Percentiles rank a stretch among this genome's conserved stretches.
Evolutionary conservation across 2,888 invertebrate species (phyloP).

Genomic region (Idaea biselata): DNA sequence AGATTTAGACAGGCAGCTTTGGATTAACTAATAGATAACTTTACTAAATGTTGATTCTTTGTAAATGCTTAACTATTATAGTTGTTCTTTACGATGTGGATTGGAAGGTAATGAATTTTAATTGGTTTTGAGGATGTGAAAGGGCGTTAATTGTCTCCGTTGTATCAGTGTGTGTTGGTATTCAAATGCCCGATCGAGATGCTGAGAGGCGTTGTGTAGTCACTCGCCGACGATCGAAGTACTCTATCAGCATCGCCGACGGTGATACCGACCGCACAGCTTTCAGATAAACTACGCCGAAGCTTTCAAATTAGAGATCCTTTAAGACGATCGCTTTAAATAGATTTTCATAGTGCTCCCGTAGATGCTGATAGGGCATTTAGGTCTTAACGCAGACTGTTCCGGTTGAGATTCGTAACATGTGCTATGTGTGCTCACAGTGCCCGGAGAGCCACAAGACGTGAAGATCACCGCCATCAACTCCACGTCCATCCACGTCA

Average conservation of each 20-base stretch:
- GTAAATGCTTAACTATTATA: conserved; percentile 77
- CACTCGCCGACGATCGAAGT: conserved; percentile 64
- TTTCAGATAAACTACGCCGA: conserved; percentile 38
- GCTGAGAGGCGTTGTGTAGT: conserved; percentile 67
- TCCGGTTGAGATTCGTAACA: conserved; percentile 50
- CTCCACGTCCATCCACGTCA: conserved; percentile 96
- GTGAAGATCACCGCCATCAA: conserved; percentile 94
- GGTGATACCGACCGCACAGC: conserved; percentile 71
- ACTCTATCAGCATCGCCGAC: conserved; percentile 76
- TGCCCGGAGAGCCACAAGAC: conserved; percentile 98
- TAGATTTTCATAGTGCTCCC: conserved; percentile 70
- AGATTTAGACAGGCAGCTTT: conserved; percentile 71
- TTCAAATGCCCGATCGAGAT: conserved; percentile 85
- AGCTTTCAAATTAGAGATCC: conserved; percentile 56
- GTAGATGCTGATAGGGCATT: conserved; percentile 81
- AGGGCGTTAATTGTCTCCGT: conserved; percentile 65
- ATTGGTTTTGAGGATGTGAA: conserved; percentile 77
- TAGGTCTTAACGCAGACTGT: conserved; percentile 54
- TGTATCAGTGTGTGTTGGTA: conserved; percentile 84
- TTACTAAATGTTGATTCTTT: conserved; percentile 75
- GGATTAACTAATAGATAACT: conserved; percentile 61
- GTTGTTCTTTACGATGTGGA: conserved; percentile 77
- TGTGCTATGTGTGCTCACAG: conserved; percentile 81
- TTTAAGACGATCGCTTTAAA: conserved; percentile 58
- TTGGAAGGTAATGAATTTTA: conserved; percentile 79